Percentiles rank a stretch among this genome's conserved stretches.
phyloP scores from a whole-genome alignment of 2,888 invertebrate species.

The Lamproptera curius region DNA sequence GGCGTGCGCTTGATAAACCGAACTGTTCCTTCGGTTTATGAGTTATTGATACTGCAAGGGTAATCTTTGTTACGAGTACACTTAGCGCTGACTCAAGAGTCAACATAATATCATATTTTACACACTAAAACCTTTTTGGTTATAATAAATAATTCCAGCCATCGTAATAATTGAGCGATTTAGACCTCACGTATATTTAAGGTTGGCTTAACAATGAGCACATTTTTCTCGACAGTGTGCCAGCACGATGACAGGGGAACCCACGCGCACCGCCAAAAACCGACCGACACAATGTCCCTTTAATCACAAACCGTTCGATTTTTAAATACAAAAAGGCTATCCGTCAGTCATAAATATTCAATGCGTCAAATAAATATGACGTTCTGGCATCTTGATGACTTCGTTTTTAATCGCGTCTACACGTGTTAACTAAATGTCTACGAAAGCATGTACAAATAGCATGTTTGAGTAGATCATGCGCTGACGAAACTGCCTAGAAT shows the following conservation, averaged over 20 bases:
- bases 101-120: no score
- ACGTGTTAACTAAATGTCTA: not conserved
- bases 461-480: not conserved
- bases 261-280: slow-evolving; percentile 16
- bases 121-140: not conserved
- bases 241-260: slow-evolving; percentile 4
- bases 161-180: not conserved
- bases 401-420: not conserved
- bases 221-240: slow-evolving; percentile 12
- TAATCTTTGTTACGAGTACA: no score
- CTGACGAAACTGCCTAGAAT: no score
- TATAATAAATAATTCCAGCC: not conserved
- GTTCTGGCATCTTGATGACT: slow-evolving; percentile 1
- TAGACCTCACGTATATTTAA: no score
- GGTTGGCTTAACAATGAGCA: slow-evolving; percentile 17
- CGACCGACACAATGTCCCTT: slow-evolving; percentile 27
- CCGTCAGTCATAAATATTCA: slow-evolving; percentile 32
- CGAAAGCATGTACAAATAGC: not conserved
- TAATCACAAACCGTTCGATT: slow-evolving; percentile 29
- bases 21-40: no score
- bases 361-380: slow-evolving; percentile 30
- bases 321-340: slow-evolving; percentile 28
- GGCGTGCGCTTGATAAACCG: no score
- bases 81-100: no score
- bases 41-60: no score